Evolutionary conservation across 2,888 invertebrate species (phyloP).

Genomic region (Mythimna impura): DNA sequence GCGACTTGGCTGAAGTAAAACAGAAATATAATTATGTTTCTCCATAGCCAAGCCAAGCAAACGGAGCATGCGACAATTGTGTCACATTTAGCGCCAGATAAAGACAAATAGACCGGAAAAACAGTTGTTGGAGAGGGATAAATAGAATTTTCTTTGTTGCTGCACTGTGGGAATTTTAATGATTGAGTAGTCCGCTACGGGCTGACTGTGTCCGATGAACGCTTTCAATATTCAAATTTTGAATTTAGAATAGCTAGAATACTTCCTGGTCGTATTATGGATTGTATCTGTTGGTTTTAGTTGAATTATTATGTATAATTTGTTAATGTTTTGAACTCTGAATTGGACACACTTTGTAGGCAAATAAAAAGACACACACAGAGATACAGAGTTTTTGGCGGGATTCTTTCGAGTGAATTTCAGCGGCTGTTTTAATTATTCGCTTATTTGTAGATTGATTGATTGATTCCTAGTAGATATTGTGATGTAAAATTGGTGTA

Average conservation of each 20-base stretch:
- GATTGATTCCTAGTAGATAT: too few relatives aligned
- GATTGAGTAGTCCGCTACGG: slow-evolving; percentile 77
- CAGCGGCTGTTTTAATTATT: too few relatives aligned
- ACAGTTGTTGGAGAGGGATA: slow-evolving; percentile 85
- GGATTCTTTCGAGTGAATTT: too few relatives aligned
- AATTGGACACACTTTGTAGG: neutral
- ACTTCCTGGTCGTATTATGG: slow-evolving; percentile 39
- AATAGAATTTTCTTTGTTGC: slow-evolving; percentile 82
- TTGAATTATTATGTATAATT: slow-evolving; percentile 30
- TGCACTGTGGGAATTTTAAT: slow-evolving; percentile 84
- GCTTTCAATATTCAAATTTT: slow-evolving; percentile 67
- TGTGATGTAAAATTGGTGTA: too few relatives aligned
- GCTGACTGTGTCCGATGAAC: slow-evolving; percentile 64
- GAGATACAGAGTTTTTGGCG: too few relatives aligned
- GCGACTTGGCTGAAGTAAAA: slow-evolving; percentile 66
- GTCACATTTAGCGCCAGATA: slow-evolving; percentile 88
- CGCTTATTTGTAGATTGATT: too few relatives aligned
- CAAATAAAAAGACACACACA: neutral
- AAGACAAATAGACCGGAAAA: slow-evolving; percentile 90
- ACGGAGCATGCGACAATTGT: slow-evolving; percentile 87
- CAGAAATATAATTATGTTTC: slow-evolving; percentile 73
- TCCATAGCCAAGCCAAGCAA: slow-evolving; percentile 79
- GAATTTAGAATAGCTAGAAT: slow-evolving; percentile 61
- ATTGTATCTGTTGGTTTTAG: slow-evolving; percentile 28
- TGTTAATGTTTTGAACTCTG: slow-evolving; percentile 19